Percentiles rank a stretch among this genome's conserved stretches.
Conservation (phyloP, 2,888 invertebrate species). For the Peribatodes rhomboidaria region DNA sequence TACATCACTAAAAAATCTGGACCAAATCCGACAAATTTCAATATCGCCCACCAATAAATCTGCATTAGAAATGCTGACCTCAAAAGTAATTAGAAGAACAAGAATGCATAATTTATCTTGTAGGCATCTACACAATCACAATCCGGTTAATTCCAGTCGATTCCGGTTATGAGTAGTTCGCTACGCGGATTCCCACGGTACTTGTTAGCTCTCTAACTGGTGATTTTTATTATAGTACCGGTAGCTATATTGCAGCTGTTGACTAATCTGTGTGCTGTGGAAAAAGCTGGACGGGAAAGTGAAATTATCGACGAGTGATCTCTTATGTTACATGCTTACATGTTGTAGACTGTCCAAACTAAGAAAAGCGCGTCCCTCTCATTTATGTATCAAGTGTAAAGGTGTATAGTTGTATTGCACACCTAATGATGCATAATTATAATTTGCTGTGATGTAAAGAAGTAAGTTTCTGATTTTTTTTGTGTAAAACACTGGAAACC, state of each 20-base stretch:
- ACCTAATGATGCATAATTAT: too few relatives aligned
- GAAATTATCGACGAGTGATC: constrained; percentile 34
- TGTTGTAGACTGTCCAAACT: background rate
- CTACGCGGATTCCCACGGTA: constrained; percentile 48
- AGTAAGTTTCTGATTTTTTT: too few relatives aligned
- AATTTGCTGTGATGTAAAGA: too few relatives aligned
- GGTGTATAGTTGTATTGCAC: too few relatives aligned
- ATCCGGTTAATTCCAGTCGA: constrained; percentile 14
- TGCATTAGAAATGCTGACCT: constrained; percentile 48
- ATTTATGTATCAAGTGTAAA: too few relatives aligned
- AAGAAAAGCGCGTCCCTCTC: too few relatives aligned
- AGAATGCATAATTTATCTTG: constrained; percentile 49
- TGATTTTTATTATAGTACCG: constrained; percentile 38
- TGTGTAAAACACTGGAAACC: too few relatives aligned
- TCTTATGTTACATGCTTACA: constrained; percentile 19
- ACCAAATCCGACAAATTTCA: constrained; percentile 40
- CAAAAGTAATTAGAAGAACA: constrained; percentile 50
- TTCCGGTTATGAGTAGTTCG: constrained; percentile 47
- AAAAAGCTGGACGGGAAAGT: constrained; percentile 40
- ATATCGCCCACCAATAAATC: constrained; percentile 41
- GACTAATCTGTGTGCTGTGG: constrained; percentile 23
- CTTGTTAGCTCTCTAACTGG: constrained; percentile 49
- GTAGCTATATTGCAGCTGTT: constrained; percentile 22
- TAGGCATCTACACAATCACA: constrained; percentile 35
- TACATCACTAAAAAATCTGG: constrained; percentile 27